Evolutionary conservation across 30 jellyfish, hydroid and myxozoan genomes (phyloP), one percentile per base, ranked within the genome.

Genomic region (Euphysa ruthae): DNA sequence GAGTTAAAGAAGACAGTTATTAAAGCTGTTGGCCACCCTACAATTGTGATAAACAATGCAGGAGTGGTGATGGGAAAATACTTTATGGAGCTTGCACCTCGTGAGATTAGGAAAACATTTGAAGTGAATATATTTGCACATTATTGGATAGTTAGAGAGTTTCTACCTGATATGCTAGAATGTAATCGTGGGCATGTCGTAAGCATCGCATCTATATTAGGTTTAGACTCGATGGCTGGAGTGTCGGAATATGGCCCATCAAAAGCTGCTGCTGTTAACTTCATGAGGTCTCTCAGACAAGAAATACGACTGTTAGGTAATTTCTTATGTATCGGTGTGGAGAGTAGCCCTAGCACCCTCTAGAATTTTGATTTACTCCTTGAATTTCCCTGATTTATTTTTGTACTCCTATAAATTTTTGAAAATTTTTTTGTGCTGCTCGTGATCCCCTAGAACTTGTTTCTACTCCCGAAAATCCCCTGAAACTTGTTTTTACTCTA

Each of bases 231-330:
- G 29, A 29, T 87, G 4, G 90, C 81, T 27, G 70, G 82, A 14
- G 82, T 80, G 6, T 58, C 94, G 4, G 97, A 79, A 18, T 87
- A 87, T 74, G 92, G 94, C 56, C 32, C 97, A 8, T 81, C 97
- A 2, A 87, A 87, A 58, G 79, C 65, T 61, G 97, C 97, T 50
- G 94, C 74, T 5, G 66, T 25, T 65, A 91, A 83, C 7, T 87
- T 79, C 55, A 87, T 87, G 94, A 82, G 64, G 73, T 79, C 97
- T 4, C 44, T 87, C 82, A 68, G 97, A 54, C 56, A 90, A 43
- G 97, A 87, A 70, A 24, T 87, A 1, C 74, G 25, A 10, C 26
- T 57, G 49, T 61, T 56, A 20, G 94, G 97, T 5, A 56, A 64
- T 38, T 22, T n/a, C n/a, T n/a, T n/a, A n/a, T n/a, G n/a, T n/a